These are phyloP conservation scores for Maniola jurtina DNA, from an alignment of 1,140 invertebrate species.

Conservation along the genomic window DNA sequence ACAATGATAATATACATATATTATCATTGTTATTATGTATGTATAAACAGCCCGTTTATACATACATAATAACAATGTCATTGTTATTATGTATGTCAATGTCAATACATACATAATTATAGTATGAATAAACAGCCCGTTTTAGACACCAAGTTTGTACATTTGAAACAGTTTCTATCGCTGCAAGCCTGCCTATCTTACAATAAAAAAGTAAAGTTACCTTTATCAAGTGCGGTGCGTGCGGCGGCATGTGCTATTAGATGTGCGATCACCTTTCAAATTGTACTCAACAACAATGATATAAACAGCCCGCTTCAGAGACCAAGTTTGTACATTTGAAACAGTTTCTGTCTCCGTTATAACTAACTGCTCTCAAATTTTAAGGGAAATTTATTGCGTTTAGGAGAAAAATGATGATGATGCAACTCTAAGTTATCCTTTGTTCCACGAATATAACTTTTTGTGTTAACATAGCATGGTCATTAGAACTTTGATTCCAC, in stretches of 20 bases:
- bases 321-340: slow-evolving; percentile 12
- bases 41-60: no score
- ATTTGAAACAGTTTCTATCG: slow-evolving; percentile 9
- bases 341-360: slow-evolving; percentile 3
- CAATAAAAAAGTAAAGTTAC: no score
- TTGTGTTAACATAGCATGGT: no score
- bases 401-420: neutral
- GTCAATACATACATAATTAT: no score
- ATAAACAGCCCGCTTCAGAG: slow-evolving; percentile 1
- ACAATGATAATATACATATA: slow-evolving; percentile 3
- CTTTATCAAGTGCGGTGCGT: neutral
- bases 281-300: slow-evolving; percentile 1
- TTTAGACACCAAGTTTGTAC: slow-evolving; percentile 6
- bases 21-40: no score
- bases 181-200: no score
- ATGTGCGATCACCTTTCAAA: neutral
- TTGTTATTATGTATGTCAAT: no score
- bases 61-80: no score
- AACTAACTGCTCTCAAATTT: slow-evolving; percentile 1
- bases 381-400: neutral
- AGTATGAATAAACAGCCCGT: neutral
- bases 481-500: no score
- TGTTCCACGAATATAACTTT: no score
- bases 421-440: no score
- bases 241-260: neutral